These are phyloP conservation scores for Hyperoodon ampullatus DNA, from an alignment of 2,113 vertebrate genomes.

Conservation along the genomic window DNA sequence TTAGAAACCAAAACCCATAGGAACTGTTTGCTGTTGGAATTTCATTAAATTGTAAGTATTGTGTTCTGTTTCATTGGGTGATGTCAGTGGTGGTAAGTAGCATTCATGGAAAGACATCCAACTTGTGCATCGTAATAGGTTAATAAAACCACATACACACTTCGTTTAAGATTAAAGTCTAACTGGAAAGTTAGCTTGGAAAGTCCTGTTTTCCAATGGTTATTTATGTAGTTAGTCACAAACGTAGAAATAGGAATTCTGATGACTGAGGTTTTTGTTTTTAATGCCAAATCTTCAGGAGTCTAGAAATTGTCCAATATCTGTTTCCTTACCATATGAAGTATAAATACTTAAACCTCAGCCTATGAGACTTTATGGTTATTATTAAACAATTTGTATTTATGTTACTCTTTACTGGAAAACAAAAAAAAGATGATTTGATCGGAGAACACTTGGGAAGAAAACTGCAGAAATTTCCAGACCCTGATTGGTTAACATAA, in stretches of 20 bases:
- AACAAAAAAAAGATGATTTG: neutral
- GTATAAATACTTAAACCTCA: neutral
- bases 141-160: neutral
- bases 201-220: neutral
- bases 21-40: slow-evolving; percentile 40
- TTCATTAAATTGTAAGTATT: slow-evolving; percentile 35
- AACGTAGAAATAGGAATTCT: neutral
- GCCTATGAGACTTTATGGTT: neutral
- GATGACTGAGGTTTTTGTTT: neutral
- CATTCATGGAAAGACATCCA: neutral
- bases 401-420: neutral
- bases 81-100: neutral
- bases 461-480: neutral
- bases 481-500: neutral
- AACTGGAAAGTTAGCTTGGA: neutral
- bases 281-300: neutral
- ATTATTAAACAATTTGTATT: neutral
- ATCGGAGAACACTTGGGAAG: neutral
- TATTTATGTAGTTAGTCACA: neutral
- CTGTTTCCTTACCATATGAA: neutral
- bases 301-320: neutral
- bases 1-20: slow-evolving; percentile 24
- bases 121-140: neutral
- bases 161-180: neutral
- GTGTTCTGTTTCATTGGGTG: neutral